A percentile compares a stretch with the other conserved stretches of the same genome.
Evolutionary conservation across 2,797 vertebrate genomes (phyloP).

Genomic region (Threskiornis aethiopicus): DNA sequence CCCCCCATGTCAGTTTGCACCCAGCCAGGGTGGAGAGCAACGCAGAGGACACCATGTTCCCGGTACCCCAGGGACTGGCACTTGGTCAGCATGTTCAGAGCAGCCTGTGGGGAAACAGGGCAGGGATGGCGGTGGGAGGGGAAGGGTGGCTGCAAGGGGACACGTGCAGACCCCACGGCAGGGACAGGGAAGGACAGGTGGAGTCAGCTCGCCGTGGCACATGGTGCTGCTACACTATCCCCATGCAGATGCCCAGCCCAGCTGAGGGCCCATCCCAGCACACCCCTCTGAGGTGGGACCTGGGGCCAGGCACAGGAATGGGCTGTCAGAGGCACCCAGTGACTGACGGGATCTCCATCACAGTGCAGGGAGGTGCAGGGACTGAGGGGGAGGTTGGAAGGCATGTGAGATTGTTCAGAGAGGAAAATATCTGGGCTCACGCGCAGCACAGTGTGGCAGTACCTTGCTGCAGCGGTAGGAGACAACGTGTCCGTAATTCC

Average conservation of each 20-base stretch:
- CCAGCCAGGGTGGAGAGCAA: conserved; percentile 46
- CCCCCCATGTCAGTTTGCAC: background rate
- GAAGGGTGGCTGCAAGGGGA: background rate
- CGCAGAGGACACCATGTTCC: conserved; percentile 21
- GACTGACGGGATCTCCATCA: background rate
- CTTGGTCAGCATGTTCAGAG: conserved; percentile 55
- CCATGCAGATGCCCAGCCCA: accelerated
- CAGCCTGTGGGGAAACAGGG: background rate
- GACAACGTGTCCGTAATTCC: background rate
- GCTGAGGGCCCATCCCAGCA: accelerated
- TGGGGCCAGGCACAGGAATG: accelerated
- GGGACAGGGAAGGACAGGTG: background rate
- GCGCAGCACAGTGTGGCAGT: accelerated
- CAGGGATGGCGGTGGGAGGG: accelerated
- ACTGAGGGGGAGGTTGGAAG: background rate
- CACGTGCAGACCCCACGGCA: accelerated
- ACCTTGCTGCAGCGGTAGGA: conserved; percentile 19
- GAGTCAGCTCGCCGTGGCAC: background rate
- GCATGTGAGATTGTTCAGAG: accelerated
- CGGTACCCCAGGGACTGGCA: conserved; percentile 33
- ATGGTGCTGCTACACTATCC: background rate
- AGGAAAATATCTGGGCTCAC: background rate
- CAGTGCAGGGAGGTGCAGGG: background rate
- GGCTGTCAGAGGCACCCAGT: background rate
- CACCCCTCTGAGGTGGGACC: background rate